Percentiles rank a stretch among this genome's conserved stretches.
These are phyloP conservation scores for Zaprionus ornatus DNA, from an alignment of 1,140 invertebrate species.

Conservation along the genomic window DNA sequence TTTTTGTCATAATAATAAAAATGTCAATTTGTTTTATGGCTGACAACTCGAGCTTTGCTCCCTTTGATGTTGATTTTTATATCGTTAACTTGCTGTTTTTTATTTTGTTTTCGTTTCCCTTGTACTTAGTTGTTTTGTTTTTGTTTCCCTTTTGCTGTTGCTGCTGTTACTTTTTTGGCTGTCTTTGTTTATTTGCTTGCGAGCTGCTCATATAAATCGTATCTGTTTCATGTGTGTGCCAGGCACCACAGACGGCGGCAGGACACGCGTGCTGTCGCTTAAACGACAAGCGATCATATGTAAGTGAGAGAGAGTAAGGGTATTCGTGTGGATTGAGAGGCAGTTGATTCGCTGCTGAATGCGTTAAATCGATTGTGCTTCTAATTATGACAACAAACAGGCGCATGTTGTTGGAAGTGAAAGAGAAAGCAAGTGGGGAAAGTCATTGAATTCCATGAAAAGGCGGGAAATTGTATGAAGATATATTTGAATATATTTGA, in stretches of 20 bases:
- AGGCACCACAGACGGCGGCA: not conserved
- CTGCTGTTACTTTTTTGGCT: not conserved
- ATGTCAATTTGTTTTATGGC: conserved; percentile 81
- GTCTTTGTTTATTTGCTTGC: conserved; percentile 28
- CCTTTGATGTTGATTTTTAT: conserved; percentile 77
- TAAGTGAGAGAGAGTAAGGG: not conserved
- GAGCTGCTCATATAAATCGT: conserved; percentile 33
- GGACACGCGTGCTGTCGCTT: conserved; percentile 6
- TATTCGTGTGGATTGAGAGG: not conserved
- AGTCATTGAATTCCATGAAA: too few species aligned
- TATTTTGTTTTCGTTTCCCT: conserved; percentile 5
- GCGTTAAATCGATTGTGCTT: conserved; percentile 16
- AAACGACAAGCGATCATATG: conserved; percentile 1
- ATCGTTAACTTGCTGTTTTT: conserved; percentile 53
- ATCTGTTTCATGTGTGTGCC: conserved; percentile 33
- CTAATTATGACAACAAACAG: not conserved
- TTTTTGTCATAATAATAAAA: conserved; percentile 81
- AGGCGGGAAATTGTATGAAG: too few species aligned
- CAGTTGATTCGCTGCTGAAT: conserved; percentile 23
- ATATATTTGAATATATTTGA: too few species aligned
- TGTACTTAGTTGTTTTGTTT: conserved; percentile 1
- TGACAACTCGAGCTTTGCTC: conserved; percentile 71
- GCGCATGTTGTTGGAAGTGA: too few species aligned
- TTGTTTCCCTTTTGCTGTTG: not conserved
- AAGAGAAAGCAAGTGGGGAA: too few species aligned